Conservation (phyloP, 2,888 invertebrate species). For the Herminia tarsipennalis region DNA sequence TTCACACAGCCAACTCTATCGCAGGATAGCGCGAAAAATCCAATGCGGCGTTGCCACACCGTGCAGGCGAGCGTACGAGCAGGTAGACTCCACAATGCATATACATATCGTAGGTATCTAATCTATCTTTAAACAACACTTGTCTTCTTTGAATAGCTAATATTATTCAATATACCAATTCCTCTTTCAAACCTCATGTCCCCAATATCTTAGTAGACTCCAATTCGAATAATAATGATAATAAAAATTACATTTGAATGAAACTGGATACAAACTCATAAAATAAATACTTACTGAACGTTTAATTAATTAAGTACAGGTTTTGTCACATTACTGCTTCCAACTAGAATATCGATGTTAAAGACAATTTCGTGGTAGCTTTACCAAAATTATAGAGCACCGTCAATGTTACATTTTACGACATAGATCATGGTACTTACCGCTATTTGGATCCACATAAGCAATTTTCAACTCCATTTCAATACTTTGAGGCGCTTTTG, state of each 20-base stretch:
- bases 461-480: slow-evolving; percentile 87
- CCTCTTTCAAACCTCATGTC: slow-evolving; percentile 70
- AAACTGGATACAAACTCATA: slow-evolving; percentile 4
- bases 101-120: slow-evolving; percentile 49
- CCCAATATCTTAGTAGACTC: slow-evolving; percentile 64
- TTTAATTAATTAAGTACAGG: neutral
- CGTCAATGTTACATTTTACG: slow-evolving; percentile 10
- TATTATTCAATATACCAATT: slow-evolving; percentile 43
- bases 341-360: neutral
- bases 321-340: slow-evolving; percentile 8
- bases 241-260: slow-evolving; percentile 24
- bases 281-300: too few species aligned
- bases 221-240: slow-evolving; percentile 53
- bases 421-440: slow-evolving; percentile 67
- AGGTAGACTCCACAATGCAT: slow-evolving; percentile 76
- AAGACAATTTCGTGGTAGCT: slow-evolving; percentile 10
- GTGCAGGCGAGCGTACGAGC: slow-evolving; percentile 77
- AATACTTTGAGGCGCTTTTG: slow-evolving; percentile 80
- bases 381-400: slow-evolving; percentile 17
- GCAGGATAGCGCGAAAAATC: slow-evolving; percentile 78
- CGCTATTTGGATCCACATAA: slow-evolving; percentile 86
- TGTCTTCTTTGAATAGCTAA: slow-evolving; percentile 66
- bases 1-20: slow-evolving; percentile 69
- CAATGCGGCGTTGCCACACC: slow-evolving; percentile 82
- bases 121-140: slow-evolving; percentile 72